A percentile compares a stretch with the other conserved stretches of the same genome.
Evolutionary conservation across 1,140 invertebrate genomes (phyloP).

Genomic region (Macrobrachium rosenbergii): DNA sequence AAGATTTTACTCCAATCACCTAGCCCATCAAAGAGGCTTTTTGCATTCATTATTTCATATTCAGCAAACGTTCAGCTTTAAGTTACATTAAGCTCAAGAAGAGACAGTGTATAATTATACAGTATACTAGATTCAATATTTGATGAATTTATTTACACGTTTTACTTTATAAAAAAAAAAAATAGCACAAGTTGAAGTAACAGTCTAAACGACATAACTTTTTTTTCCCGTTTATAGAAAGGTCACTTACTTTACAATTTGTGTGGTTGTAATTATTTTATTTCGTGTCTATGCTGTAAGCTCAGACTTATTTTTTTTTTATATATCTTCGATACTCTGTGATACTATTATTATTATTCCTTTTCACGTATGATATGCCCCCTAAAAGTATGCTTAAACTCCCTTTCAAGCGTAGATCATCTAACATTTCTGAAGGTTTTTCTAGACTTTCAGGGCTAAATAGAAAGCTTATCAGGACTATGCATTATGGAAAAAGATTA

Average conservation of each 20-base stretch:
- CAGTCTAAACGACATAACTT: background rate
- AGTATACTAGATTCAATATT: background rate
- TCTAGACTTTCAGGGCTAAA: background rate
- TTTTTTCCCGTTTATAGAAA: background rate
- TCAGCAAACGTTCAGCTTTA: no score
- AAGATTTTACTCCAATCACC: no score
- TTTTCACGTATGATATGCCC: slow-evolving; percentile 24
- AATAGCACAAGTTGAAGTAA: background rate
- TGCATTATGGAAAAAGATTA: no score
- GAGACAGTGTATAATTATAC: background rate
- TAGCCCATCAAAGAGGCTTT: no score
- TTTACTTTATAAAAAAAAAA: background rate
- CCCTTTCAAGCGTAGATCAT: background rate
- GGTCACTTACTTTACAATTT: background rate
- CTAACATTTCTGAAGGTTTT: background rate
- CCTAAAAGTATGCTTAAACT: background rate
- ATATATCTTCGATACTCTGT: slow-evolving; percentile 52
- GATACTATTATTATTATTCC: slow-evolving; percentile 39
- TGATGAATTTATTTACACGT: background rate
- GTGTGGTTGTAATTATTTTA: slow-evolving; percentile 38
- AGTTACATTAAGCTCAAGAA: no score
- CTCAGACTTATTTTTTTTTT: slow-evolving; percentile 23
- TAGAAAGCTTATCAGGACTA: no score
- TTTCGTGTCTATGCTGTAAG: slow-evolving; percentile 2
- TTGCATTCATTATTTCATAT: no score